Base-by-base conservation (phyloP, 2,797 vertebrate genomes). In the Semotilus atromaculatus region DNA sequence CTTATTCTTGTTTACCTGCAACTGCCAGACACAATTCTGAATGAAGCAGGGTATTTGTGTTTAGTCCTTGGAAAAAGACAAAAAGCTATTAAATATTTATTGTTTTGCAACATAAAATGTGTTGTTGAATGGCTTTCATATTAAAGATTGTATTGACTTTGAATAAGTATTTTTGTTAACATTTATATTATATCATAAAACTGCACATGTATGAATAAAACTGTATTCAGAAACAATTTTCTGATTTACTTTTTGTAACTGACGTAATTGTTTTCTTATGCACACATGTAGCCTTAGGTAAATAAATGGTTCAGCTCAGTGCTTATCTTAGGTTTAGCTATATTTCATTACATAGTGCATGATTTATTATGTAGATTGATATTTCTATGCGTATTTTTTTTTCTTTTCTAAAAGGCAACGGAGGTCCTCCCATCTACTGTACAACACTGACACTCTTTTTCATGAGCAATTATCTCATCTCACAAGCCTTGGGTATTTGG, bases 401-500 rank as follows among this genome's bases (percentile, higher is more conserved):
- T n/a, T n/a, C n/a, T n/a, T 14, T 26, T 40, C 19, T 38, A 26
- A 64, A n/a, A 31, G 26, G 31, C 40, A 82, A 53, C 6, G 2
- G 13, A 73, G 31, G 72, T 53, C 26, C 60, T 83, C 31, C 40
- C 31, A 64, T 38, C 3, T 64, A 48, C 45, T 18, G 45, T 48
- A 6, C 29, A 48, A 38, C 45, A 75, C 23, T 74, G 58, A 71
- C 36, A 43, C 16, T 48, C 19, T 77, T 43, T 53, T 82, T 82
- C 55, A 74, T 45, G 5, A 55, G 26, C 60, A 67, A 43, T 68
- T 86, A 79, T 86, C 80, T 79, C 72, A 86, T 78, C 81, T 74
- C 9, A 7, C 82, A 64, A 40, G 71, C 79, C 45, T 29, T 68
- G 48, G 31, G 11, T 13, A 88, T 90, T 90, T 89, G 86, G 67